Conservation (phyloP, 1,140 invertebrate species). For the Gonioctena quinquepunctata region DNA sequence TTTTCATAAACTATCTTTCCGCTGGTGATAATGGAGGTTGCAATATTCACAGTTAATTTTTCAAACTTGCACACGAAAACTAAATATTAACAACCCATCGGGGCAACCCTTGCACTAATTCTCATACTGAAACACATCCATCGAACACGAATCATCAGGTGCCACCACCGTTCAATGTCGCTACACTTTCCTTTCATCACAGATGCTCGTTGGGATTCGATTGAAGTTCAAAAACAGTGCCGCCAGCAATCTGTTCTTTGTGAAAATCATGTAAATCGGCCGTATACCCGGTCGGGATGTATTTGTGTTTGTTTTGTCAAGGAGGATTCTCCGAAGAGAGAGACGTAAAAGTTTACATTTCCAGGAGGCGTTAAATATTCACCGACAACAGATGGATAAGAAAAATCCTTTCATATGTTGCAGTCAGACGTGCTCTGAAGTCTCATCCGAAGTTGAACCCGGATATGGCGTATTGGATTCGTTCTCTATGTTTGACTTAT, state of each 20-base stretch:
- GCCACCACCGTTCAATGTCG: neutral
- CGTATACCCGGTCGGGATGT: constrained; percentile 17
- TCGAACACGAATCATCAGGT: neutral
- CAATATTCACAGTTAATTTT: too few relatives aligned
- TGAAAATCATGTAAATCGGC: constrained; percentile 9
- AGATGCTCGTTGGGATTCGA: neutral
- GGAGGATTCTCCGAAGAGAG: constrained; percentile 7
- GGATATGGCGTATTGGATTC: too few relatives aligned
- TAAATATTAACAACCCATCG: too few relatives aligned
- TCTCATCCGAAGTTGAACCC: too few relatives aligned
- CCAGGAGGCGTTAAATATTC: constrained; percentile 33
- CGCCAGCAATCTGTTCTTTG: constrained; percentile 18
- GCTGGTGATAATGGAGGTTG: too few relatives aligned
- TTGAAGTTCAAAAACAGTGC: constrained; percentile 14
- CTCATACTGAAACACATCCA: too few relatives aligned
- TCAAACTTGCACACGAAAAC: too few relatives aligned
- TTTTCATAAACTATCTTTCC: too few relatives aligned
- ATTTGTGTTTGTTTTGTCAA: constrained; percentile 25
- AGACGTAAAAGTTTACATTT: constrained; percentile 34
- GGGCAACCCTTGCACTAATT: too few relatives aligned
- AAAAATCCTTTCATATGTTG: neutral
- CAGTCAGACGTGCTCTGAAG: neutral
- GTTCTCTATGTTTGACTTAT: too few relatives aligned
- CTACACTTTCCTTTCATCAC: neutral
- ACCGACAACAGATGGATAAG: constrained; percentile 29